Conservation (phyloP, 2,888 invertebrate genomes). For the Diogma glabrata region DNA sequence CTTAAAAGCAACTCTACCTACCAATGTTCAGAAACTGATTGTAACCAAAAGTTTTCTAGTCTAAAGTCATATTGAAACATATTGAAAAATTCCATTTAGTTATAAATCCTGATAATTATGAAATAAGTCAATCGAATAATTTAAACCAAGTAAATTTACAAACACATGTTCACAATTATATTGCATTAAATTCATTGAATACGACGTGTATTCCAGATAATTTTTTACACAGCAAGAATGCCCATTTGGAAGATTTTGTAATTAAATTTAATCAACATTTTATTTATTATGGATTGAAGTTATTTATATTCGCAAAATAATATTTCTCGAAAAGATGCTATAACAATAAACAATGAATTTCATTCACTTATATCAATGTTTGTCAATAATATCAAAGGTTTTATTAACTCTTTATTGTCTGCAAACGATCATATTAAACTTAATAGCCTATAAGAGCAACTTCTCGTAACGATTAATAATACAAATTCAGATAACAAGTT, state of each 20-base stretch:
- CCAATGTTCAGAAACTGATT: not conserved
- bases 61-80: not conserved
- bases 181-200: not conserved
- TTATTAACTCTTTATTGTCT: too few species aligned
- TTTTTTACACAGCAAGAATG: not conserved
- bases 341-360: not conserved
- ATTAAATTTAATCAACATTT: not conserved
- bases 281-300: not conserved
- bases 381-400: not conserved
- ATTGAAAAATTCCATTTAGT: not conserved
- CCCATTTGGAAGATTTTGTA: not conserved
- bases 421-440: too few species aligned
- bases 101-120: not conserved
- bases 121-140: not conserved
- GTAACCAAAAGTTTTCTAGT: too few species aligned
- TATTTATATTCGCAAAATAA: conserved; percentile 2
- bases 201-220: not conserved
- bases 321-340: not conserved
- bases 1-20: not conserved
- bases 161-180: not conserved
- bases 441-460: too few species aligned
- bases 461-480: too few species aligned
- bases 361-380: not conserved
- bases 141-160: not conserved
- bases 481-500: too few species aligned